Evolutionary conservation across 2,888 invertebrate genomes (phyloP).

Genomic region (Nasonovia ribisnigri): DNA sequence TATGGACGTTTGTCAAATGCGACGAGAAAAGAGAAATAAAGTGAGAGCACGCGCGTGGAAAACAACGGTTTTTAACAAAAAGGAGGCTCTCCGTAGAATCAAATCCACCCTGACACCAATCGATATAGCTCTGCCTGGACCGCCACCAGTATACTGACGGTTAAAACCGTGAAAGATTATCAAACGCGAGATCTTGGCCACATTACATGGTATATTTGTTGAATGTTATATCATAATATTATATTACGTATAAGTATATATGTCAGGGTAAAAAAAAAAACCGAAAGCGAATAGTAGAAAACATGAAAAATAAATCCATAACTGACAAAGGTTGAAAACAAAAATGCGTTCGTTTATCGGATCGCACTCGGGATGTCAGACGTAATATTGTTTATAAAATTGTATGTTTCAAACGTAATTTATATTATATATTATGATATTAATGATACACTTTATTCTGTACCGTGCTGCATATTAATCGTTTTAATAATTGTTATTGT

Average conservation of each 20-base stretch:
- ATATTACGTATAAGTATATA: neutral
- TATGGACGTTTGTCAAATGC: neutral
- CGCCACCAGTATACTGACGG: neutral
- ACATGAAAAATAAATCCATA: neutral
- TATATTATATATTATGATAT: neutral
- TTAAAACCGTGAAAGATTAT: conserved; percentile 18
- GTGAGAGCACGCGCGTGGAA: conserved; percentile 7
- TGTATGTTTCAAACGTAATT: neutral
- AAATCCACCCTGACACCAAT: conserved; percentile 55
- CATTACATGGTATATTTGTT: neutral
- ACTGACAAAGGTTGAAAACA: neutral
- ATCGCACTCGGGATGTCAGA: neutral
- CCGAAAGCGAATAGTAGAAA: neutral
- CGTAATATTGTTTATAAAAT: neutral
- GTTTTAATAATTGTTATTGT: neutral
- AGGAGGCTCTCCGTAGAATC: conserved; percentile 21
- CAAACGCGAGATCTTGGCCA: neutral
- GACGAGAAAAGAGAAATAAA: neutral
- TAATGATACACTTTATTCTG: neutral
- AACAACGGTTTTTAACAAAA: conserved; percentile 54
- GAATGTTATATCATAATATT: neutral
- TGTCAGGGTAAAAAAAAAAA: neutral
- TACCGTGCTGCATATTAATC: no score
- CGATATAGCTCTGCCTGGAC: conserved; percentile 59
- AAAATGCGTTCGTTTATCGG: neutral